Conservation (phyloP, 37 sponge, comb jelly and placozoan species). For the Chondrosia reniformis region DNA sequence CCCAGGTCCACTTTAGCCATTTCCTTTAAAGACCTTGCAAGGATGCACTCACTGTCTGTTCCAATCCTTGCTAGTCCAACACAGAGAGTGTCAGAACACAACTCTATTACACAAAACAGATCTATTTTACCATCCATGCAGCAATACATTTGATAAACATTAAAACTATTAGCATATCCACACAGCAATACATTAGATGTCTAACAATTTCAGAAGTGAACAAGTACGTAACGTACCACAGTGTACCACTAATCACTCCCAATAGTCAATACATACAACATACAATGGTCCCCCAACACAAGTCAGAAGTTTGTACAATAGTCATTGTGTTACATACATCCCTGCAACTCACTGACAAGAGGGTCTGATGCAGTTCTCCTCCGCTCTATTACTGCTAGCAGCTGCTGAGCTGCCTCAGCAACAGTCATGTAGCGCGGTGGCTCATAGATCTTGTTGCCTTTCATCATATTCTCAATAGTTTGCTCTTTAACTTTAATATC, state of each 20-base stretch:
- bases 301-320: too few relatives aligned
- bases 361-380: slow-evolving; percentile 30
- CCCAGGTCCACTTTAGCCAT: slow-evolving; percentile 74
- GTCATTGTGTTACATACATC: too few relatives aligned
- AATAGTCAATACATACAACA: too few relatives aligned
- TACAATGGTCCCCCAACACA: too few relatives aligned
- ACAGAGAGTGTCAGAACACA: slow-evolving; percentile 47
- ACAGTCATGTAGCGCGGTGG: slow-evolving; percentile 90
- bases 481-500: slow-evolving; percentile 95
- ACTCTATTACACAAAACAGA: slow-evolving; percentile 5
- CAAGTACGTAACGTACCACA: too few relatives aligned
- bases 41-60: slow-evolving; percentile 64
- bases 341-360: not conserved
- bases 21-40: slow-evolving; percentile 27
- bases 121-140: too few relatives aligned
- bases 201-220: too few relatives aligned
- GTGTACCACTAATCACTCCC: too few relatives aligned
- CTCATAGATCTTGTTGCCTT: slow-evolving; percentile 81
- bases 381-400: slow-evolving; percentile 56
- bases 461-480: slow-evolving; percentile 84
- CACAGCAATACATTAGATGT: too few relatives aligned
- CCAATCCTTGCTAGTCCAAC: slow-evolving; percentile 93
- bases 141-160: too few relatives aligned
- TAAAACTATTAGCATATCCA: too few relatives aligned
- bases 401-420: slow-evolving; percentile 65